A percentile compares a stretch with the other conserved stretches of the same genome.
Evolutionary conservation across 2,888 invertebrate species (phyloP).

Genomic region (Eristalis arbustorum): DNA sequence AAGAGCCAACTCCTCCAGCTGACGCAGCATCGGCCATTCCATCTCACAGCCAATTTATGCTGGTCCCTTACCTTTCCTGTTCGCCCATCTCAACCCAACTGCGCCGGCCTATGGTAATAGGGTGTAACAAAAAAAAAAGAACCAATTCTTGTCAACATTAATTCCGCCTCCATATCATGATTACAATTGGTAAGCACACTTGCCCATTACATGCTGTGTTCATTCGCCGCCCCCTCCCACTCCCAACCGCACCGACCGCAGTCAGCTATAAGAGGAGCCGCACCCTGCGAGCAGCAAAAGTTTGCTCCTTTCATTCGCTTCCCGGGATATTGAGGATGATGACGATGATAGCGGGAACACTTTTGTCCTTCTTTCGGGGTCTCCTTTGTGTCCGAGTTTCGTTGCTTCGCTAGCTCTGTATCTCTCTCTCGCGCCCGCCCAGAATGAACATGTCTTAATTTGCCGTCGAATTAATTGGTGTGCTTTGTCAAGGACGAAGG

Average conservation of each 20-base stretch:
- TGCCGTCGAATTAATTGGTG: conserved; percentile 46
- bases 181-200: conserved; percentile 17
- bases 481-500: conserved; percentile 8
- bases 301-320: conserved; percentile 28
- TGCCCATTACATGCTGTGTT: neutral
- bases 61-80: neutral
- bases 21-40: neutral
- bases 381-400: neutral
- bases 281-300: neutral
- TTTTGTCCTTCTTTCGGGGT: conserved; percentile 18
- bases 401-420: neutral
- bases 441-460: conserved; percentile 32
- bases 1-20: neutral
- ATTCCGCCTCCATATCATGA: conserved; percentile 27
- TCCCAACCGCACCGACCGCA: neutral
- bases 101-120: neutral
- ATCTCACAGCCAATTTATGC: neutral
- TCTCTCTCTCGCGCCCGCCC: neutral
- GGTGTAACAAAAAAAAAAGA: neutral
- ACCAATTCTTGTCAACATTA: neutral
- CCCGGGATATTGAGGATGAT: conserved; percentile 35
- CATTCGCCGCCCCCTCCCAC: neutral
- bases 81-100: neutral
- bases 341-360: conserved; percentile 26
- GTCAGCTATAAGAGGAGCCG: neutral